Conservation (phyloP, 2,113 vertebrate genomes). For the Prietella phreatophila region DNA sequence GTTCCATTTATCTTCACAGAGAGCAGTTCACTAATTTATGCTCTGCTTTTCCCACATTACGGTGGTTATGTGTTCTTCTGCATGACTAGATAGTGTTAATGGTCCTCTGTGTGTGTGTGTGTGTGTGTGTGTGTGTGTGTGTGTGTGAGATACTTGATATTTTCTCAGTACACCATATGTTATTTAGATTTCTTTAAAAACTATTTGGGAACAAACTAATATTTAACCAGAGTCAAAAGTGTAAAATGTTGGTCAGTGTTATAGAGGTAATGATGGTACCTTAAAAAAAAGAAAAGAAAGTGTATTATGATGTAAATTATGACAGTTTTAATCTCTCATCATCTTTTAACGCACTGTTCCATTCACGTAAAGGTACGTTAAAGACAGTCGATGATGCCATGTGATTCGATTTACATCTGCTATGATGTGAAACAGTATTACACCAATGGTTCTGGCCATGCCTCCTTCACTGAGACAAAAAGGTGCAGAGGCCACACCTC, state of each 20-base stretch:
- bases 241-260: background rate
- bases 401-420: too few species aligned
- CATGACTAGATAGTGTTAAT: conserved; percentile 8
- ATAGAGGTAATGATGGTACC: background rate
- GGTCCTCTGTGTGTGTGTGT: background rate
- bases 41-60: conserved; percentile 1
- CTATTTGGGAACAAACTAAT: background rate
- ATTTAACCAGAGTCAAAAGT: too few species aligned
- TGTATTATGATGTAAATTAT: background rate
- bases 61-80: background rate
- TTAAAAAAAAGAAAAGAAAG: too few species aligned
- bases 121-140: conserved; percentile 7
- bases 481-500: background rate
- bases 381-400: too few species aligned
- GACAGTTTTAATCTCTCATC: background rate
- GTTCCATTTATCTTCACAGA: background rate
- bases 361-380: too few species aligned
- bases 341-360: too few species aligned
- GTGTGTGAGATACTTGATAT: background rate
- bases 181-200: background rate
- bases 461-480: background rate
- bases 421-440: too few species aligned
- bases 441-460: background rate
- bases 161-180: background rate
- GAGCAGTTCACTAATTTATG: conserved; percentile 20